A percentile compares a stretch with the other conserved stretches of the same genome.
Conservation (phyloP, 2,797 vertebrate species). For the Aeoliscus strigatus region DNA sequence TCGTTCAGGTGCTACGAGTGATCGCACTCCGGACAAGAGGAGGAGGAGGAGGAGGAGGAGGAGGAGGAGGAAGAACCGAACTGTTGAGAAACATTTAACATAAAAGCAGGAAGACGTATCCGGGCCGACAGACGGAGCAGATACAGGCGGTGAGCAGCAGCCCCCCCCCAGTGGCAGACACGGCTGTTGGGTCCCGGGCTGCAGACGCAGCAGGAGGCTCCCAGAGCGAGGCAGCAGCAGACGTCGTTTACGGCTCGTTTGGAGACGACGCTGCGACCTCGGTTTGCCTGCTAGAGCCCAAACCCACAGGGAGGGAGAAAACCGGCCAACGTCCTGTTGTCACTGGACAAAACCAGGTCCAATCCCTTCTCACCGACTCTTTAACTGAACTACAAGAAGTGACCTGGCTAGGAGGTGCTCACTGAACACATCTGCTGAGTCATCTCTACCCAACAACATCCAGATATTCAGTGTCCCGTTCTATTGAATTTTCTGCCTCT, state of each 20-base stretch:
- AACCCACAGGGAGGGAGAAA: slow-evolving; percentile 34
- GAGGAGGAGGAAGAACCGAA: too few species aligned
- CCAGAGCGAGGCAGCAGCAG: slow-evolving; percentile 34
- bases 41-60: too few species aligned
- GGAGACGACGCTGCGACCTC: slow-evolving; percentile 29
- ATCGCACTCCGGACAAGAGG: too few species aligned
- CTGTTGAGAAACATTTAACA: too few species aligned
- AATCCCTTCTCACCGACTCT: too few species aligned
- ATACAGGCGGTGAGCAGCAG: slow-evolving; percentile 26
- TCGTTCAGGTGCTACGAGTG: too few species aligned
- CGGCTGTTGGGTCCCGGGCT: slow-evolving; percentile 13
- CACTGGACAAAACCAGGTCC: too few species aligned
- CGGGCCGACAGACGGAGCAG: slow-evolving; percentile 8
- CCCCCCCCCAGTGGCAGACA: slow-evolving; percentile 11
- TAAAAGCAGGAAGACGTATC: slow-evolving; percentile 1
- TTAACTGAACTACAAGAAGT: too few species aligned
- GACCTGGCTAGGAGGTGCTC: too few species aligned
- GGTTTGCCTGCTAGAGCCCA: slow-evolving; percentile 27
- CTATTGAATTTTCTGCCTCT: slow-evolving; percentile 10
- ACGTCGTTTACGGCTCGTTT: slow-evolving; percentile 46
- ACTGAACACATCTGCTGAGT: slow-evolving; percentile 13
- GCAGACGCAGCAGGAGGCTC: slow-evolving; percentile 33
- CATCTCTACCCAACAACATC: slow-evolving; percentile 8
- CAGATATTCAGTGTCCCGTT: slow-evolving; percentile 6
- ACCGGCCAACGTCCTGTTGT: too few species aligned